Conservation (phyloP, 2,797 vertebrate species). For the Cirrhinus mrigala region DNA sequence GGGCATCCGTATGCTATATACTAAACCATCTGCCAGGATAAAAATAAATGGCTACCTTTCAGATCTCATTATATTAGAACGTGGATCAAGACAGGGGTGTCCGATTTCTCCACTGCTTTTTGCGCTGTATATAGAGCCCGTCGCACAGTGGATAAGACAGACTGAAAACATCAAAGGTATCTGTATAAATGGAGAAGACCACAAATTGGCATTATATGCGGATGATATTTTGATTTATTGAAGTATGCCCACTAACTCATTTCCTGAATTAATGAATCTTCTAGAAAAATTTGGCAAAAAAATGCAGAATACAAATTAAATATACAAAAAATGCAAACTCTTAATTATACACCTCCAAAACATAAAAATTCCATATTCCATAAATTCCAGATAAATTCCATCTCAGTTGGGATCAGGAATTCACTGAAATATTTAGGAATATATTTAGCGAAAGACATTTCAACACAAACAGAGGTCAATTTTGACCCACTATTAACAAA, state of each 20-base stretch:
- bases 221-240: background rate
- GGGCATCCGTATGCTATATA: background rate
- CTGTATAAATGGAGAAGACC: background rate
- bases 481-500: background rate
- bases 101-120: constrained; percentile 40
- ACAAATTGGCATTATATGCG: background rate
- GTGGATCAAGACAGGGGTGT: constrained; percentile 29
- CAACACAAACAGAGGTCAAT: background rate
- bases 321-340: constrained; percentile 35
- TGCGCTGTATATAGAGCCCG: constrained; percentile 39
- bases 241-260: background rate
- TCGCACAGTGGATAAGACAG: constrained; percentile 36
- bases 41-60: constrained; percentile 11
- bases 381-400: background rate
- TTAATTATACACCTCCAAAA: constrained; percentile 12
- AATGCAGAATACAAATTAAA: constrained; percentile 30
- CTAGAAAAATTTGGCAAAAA: background rate
- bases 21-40: constrained; percentile 1
- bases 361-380: too few relatives aligned
- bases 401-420: constrained; percentile 1
- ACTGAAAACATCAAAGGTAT: constrained; percentile 20
- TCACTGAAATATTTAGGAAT: constrained; percentile 43
- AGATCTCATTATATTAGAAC: too few relatives aligned
- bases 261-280: background rate
- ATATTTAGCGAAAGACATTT: constrained; percentile 12